Evolutionary conservation across 2,797 vertebrate species (phyloP).

Genomic region (Apogon talboti): DNA sequence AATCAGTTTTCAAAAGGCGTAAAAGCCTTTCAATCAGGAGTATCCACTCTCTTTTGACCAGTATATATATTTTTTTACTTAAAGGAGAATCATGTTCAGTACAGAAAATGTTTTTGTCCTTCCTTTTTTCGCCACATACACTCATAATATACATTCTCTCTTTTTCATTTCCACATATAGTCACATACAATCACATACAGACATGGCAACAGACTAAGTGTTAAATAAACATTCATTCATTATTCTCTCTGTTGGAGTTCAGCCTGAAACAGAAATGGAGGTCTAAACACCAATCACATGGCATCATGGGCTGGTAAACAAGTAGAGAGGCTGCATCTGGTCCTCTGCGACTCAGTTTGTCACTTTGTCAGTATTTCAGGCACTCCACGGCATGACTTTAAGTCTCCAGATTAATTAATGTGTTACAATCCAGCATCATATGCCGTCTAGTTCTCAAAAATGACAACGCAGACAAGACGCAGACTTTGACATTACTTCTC

Average conservation of each 20-base stretch:
- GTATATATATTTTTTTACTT: slow-evolving; percentile 35
- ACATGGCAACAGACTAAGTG: slow-evolving; percentile 58
- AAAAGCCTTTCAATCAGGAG: slow-evolving; percentile 44
- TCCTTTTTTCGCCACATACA: slow-evolving; percentile 23
- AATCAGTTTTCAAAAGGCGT: slow-evolving; percentile 47
- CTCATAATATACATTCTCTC: slow-evolving; percentile 57
- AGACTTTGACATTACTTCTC: slow-evolving; percentile 29
- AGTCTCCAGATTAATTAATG: slow-evolving; percentile 36
- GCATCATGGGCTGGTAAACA: slow-evolving; percentile 33
- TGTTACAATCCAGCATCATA: slow-evolving; percentile 36
- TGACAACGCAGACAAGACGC: not conserved
- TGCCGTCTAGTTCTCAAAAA: slow-evolving; percentile 33
- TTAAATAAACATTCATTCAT: slow-evolving; percentile 68
- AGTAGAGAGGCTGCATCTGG: slow-evolving; percentile 14
- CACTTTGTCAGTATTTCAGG: slow-evolving; percentile 50
- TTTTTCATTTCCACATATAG: slow-evolving; percentile 41
- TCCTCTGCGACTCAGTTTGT: slow-evolving; percentile 12
- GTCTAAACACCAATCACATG: slow-evolving; percentile 42
- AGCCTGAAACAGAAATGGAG: slow-evolving; percentile 41
- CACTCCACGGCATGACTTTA: slow-evolving; percentile 60
- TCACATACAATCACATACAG: slow-evolving; percentile 54
- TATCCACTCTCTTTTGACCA: slow-evolving; percentile 44
- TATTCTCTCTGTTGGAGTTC: slow-evolving; percentile 31
- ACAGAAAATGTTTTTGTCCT: slow-evolving; percentile 29
- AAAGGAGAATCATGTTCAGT: not conserved